Evolutionary conservation across 2,888 invertebrate genomes (phyloP).

Genomic region (Mechanitis messenoides): DNA sequence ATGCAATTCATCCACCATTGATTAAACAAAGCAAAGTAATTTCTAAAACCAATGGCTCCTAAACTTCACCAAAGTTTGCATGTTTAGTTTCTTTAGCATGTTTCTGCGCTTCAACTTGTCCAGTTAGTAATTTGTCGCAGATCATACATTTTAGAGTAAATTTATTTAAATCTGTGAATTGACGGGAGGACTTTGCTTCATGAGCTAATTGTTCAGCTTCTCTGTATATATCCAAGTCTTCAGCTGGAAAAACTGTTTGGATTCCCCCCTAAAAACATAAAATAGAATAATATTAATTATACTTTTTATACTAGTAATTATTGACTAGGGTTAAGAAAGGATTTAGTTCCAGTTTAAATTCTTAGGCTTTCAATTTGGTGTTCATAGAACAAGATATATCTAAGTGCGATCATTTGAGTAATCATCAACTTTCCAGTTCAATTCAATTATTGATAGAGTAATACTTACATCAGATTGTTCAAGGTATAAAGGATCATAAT

Average conservation of each 20-base stretch:
- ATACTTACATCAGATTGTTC: constrained; percentile 85
- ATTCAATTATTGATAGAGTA: background rate
- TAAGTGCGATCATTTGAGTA: too few relatives aligned
- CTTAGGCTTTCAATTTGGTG: too few relatives aligned
- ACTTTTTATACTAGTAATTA: background rate
- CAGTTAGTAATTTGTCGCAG: constrained; percentile 86
- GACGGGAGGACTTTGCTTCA: constrained; percentile 92
- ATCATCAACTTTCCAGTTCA: too few relatives aligned
- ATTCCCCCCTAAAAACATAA: constrained; percentile 78
- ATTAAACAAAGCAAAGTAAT: constrained; percentile 6
- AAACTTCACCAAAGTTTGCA: constrained; percentile 86
- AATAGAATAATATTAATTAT: background rate
- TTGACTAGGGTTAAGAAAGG: background rate
- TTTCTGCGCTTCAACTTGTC: constrained; percentile 87
- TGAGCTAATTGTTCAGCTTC: constrained; percentile 90
- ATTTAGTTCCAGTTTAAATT: too few relatives aligned
- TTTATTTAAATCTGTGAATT: constrained; percentile 92
- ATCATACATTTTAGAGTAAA: constrained; percentile 89
- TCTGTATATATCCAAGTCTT: constrained; percentile 82
- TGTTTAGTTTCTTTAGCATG: constrained; percentile 93
- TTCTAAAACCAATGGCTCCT: constrained; percentile 41
- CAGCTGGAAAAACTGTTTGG: constrained; percentile 87
- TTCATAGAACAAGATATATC: too few relatives aligned
- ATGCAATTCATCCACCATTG: too few relatives aligned
- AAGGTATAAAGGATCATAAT: constrained; percentile 95